These are phyloP conservation scores for Gasteruption jaculator DNA, from an alignment of 2,888 invertebrate genomes.

Conservation along the genomic window DNA sequence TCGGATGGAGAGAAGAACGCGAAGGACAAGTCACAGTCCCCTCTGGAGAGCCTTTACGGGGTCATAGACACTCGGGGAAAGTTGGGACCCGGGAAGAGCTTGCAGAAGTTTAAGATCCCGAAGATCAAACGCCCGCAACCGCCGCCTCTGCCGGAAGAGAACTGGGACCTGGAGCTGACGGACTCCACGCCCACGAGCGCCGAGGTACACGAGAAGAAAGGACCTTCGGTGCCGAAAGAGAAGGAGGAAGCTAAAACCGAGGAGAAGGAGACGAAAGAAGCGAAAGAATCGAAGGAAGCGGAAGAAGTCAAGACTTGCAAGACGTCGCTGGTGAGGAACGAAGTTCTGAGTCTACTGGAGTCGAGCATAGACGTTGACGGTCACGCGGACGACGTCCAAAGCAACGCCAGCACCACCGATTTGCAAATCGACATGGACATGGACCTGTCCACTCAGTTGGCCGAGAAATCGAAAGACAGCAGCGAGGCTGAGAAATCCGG, in stretches of 20 bases:
- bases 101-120: constrained; percentile 57
- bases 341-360: too few species aligned
- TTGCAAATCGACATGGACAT: too few species aligned
- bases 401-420: constrained; percentile 33
- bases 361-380: too few species aligned
- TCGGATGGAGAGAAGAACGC: constrained; percentile 24
- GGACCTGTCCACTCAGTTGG: too few species aligned
- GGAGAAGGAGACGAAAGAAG: constrained; percentile 11
- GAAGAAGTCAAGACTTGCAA: too few species aligned
- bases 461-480: constrained; percentile 31
- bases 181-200: background rate
- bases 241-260: constrained; percentile 11
- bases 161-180: constrained; percentile 13
- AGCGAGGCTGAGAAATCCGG: background rate
- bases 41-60: constrained; percentile 54
- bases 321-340: too few species aligned
- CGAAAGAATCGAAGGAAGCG: too few species aligned
- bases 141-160: constrained; percentile 22
- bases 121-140: constrained; percentile 50
- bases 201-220: too few species aligned
- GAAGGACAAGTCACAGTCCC: constrained; percentile 50
- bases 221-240: constrained; percentile 1
- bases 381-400: constrained; percentile 51
- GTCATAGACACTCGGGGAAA: constrained; percentile 46
- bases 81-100: constrained; percentile 52